phyloP scores from a whole-genome alignment of 1,140 invertebrate species.

The Hermatobates lingyangjiaoensis region DNA sequence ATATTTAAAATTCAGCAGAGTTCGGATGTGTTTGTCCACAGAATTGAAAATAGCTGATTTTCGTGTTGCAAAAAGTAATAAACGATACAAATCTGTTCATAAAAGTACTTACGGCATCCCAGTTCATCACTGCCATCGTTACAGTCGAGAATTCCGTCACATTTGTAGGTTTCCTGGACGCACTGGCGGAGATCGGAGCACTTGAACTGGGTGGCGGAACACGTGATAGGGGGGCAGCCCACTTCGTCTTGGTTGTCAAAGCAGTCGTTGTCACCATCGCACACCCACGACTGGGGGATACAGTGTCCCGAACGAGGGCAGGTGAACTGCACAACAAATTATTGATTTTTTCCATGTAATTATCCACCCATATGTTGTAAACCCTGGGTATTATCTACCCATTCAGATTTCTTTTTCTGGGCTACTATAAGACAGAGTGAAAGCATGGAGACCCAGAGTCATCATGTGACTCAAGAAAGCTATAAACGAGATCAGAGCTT shows the following conservation, averaged over 20 bases:
- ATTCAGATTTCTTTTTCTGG: too few relatives aligned
- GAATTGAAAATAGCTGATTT: too few relatives aligned
- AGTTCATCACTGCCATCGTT: conserved; percentile 83
- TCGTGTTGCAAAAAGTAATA: too few relatives aligned
- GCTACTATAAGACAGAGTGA: too few relatives aligned
- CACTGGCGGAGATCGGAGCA: conserved; percentile 82
- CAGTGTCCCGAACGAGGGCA: conserved; percentile 88
- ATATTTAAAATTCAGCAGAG: too few relatives aligned
- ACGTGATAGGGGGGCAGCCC: conserved; percentile 86
- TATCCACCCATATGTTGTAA: too few relatives aligned
- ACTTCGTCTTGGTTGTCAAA: conserved; percentile 95
- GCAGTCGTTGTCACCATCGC: conserved; percentile 84
- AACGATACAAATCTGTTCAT: background rate
- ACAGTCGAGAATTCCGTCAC: conserved; percentile 80
- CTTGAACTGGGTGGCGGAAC: conserved; percentile 80
- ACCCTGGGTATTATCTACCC: too few relatives aligned
- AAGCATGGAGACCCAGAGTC: too few relatives aligned
- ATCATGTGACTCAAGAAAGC: too few relatives aligned
- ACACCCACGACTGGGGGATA: conserved; percentile 85
- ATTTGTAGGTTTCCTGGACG: conserved; percentile 81
- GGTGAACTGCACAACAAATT: conserved; percentile 49
- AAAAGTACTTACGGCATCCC: conserved; percentile 44
- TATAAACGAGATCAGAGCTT: too few relatives aligned
- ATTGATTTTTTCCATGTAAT: too few relatives aligned
- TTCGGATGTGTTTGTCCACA: too few relatives aligned